phyloP scores from a whole-genome alignment of 1,140 invertebrate genomes.

The Tetramorium parvispinum region DNA sequence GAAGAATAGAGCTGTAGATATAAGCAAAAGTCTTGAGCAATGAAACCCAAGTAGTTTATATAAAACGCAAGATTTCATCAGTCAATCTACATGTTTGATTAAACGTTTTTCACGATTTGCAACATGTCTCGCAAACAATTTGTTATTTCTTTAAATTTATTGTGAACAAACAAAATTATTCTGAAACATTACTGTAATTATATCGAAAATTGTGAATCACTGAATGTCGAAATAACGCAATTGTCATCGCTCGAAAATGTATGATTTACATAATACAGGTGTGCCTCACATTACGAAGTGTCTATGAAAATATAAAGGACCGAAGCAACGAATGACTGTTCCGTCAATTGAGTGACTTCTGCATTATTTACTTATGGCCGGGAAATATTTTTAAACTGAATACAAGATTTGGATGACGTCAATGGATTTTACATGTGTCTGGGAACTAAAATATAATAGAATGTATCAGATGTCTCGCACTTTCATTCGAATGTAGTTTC shows the following conservation, averaged over 20 bases:
- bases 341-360: not conserved
- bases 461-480: not conserved
- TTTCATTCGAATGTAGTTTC: not conserved
- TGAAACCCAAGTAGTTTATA: not conserved
- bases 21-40: not conserved
- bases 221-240: not conserved
- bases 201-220: not conserved
- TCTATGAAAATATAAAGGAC: not conserved
- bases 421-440: conserved; percentile 28
- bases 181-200: not conserved
- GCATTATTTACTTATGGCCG: conserved; percentile 17
- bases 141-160: not conserved
- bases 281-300: not conserved
- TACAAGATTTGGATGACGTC: not conserved
- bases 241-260: not conserved
- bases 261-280: not conserved
- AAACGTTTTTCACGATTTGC: not conserved
- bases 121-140: not conserved
- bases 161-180: not conserved
- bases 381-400: conserved; percentile 16
- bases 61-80: not conserved
- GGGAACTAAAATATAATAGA: not conserved
- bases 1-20: not conserved
- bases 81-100: not conserved
- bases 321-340: not conserved